phyloP scores from a whole-genome alignment of 2,113 vertebrate genomes.

The Rhinopomastus cyanomelas region DNA sequence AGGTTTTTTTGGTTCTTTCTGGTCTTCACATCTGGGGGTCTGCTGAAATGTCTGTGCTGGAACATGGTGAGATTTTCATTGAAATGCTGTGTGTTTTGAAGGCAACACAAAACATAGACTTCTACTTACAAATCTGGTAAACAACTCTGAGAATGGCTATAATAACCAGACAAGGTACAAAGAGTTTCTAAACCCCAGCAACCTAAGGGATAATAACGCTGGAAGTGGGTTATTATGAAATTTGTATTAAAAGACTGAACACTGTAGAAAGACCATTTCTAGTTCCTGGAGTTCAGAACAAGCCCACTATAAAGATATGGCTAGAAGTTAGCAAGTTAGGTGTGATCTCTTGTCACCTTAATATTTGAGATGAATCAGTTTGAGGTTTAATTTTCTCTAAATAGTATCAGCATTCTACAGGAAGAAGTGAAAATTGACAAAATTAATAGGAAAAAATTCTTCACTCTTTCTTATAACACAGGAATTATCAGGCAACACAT shows the following conservation, averaged over 20 bases:
- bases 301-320: background rate
- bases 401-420: background rate
- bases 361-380: background rate
- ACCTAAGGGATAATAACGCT: background rate
- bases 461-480: background rate
- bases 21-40: background rate
- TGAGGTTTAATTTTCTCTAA: slow-evolving; percentile 4
- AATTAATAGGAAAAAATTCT: background rate
- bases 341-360: background rate
- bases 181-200: slow-evolving; percentile 15
- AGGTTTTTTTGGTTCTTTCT: background rate
- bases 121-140: background rate
- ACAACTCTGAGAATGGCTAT: background rate
- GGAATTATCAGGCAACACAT: background rate
- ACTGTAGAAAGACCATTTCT: background rate
- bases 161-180: background rate
- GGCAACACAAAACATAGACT: background rate
- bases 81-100: background rate
- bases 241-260: slow-evolving; percentile 31
- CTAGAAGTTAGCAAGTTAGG: background rate
- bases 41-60: background rate
- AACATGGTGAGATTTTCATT: background rate
- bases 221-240: background rate
- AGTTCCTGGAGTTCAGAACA: slow-evolving; percentile 9
- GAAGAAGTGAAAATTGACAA: background rate